phyloP scores from a whole-genome alignment of 2,113 vertebrate genomes.

The Alces alces region DNA sequence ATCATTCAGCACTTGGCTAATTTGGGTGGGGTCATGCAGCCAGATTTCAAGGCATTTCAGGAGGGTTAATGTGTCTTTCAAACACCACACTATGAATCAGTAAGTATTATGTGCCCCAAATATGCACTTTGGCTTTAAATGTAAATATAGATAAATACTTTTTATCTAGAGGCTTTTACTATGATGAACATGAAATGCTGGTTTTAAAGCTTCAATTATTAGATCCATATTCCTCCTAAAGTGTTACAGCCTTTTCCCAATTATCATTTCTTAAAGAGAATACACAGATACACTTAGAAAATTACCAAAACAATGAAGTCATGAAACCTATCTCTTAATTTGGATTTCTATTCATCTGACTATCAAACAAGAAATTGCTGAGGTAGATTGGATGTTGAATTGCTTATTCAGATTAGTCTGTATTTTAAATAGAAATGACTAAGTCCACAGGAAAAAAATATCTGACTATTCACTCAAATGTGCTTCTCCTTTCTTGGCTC shows the following conservation, averaged over 20 bases:
- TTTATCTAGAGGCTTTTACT: not conserved
- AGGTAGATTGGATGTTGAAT: not conserved
- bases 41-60: not conserved
- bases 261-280: not conserved
- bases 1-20: not conserved
- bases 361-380: not conserved
- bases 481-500: conserved; percentile 4
- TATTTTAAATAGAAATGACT: conserved; percentile 8
- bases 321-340: not conserved
- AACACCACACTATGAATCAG: not conserved
- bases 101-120: not conserved
- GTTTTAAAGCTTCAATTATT: not conserved
- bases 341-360: not conserved
- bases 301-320: not conserved
- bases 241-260: not conserved
- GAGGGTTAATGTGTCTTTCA: not conserved
- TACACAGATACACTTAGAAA: not conserved
- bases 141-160: not conserved
- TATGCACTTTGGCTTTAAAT: not conserved
- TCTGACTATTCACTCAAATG: not conserved
- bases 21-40: not conserved
- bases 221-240: not conserved
- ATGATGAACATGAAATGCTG: not conserved
- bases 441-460: not conserved
- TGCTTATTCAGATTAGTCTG: not conserved